Evolutionary conservation across 2,113 vertebrate genomes (phyloP), one percentile per base, ranked within the genome.

Genomic region (Catagonus wagneri): DNA sequence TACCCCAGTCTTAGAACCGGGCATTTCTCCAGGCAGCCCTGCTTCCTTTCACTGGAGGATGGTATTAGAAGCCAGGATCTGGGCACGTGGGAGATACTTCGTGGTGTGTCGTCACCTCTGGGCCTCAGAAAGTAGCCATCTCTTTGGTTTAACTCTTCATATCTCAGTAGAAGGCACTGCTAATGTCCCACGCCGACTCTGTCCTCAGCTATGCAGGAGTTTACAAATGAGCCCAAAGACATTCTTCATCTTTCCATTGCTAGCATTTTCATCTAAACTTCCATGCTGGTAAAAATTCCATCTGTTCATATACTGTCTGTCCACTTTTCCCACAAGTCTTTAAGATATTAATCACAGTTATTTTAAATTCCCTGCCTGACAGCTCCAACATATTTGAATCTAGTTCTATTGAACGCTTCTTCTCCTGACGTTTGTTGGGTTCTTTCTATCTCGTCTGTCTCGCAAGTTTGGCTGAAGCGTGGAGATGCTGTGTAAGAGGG

Each of bases 81-180:
- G 34, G 39, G 50, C 25, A 58, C 56, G 2, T 7, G 0, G 52
- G 4, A 44, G 5, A 4, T 3, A 1, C 54, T 56, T 50, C 3
- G 34, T 1, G 29, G 52, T 15, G 1, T 14, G 13, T n/a, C 54
- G 2, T 8, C 34, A 61, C 19, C 60, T 29, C 32, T 13, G 19
- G 71, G 16, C 34, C 54, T 52, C 61, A 80, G 2, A 76, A 14
- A 86, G 39, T 29, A 16, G 66, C 1, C n/a, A 25, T 13, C 61
- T 34, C 32, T 66, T 44, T 44, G 44, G 20, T 14, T 39, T 11
- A 20, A 34, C 68, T 39, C 54, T 32, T 36, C 50, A 3, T 50
- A 19, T 22, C 23, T 44, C 74, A 8, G 29, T 3, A 39, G 8
- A 5, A 10, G 15, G 56, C 1, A 66, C 4, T 27, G 36, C 80